Evolutionary conservation across 2,888 invertebrate genomes (phyloP), one percentile per base, ranked within the genome.

Genomic region (Tetranychus truncatus): DNA sequence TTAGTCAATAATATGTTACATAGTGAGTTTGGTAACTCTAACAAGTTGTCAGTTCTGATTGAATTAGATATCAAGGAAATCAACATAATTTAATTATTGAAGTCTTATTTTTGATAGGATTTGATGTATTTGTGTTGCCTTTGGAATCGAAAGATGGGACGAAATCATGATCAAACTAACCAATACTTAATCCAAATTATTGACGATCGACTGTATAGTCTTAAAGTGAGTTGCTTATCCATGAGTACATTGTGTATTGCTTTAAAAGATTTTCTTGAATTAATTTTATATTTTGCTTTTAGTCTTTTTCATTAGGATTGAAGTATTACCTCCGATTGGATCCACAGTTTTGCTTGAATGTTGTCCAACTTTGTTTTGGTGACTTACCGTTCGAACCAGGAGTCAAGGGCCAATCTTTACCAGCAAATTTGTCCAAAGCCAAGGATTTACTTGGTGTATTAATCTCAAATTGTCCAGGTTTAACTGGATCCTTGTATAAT

Each of bases 341-440:
- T 84, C 91, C 94, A 0, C 91, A 92, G 83, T 90, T 95, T 81
- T 84, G 94, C 75, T 82, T 94, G 18, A 88, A 90, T 79, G 86
- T 94, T 18, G 88, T 89, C 74, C 87, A 87, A 76, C 89, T 91
- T 80, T 89, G 90, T 80, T 86, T 92, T 76, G 86, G 87, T 75
- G 89, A 89, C 80, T 85, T 84, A 44, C 85, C 85, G 20, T 82
- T 82, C 74, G 81, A 89, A 80, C 89, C 92, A 0, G 86, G 87
- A 72, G 87, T 86, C 78, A 85, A 87, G 18, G 83, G 83, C 46
- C 83, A 84, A 80, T 80, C 82, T n/a, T 79, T 83, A 11, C 83
- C 84, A 76, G 82, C 83, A 4, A 80, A 83, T 15, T 82, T 88
- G 24, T 86, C 87, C 76, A 86, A 87, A 78, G 87, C 87, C 79